phyloP scores from a whole-genome alignment of 2,797 vertebrate genomes.

The Ctenopoma kingsleyae region DNA sequence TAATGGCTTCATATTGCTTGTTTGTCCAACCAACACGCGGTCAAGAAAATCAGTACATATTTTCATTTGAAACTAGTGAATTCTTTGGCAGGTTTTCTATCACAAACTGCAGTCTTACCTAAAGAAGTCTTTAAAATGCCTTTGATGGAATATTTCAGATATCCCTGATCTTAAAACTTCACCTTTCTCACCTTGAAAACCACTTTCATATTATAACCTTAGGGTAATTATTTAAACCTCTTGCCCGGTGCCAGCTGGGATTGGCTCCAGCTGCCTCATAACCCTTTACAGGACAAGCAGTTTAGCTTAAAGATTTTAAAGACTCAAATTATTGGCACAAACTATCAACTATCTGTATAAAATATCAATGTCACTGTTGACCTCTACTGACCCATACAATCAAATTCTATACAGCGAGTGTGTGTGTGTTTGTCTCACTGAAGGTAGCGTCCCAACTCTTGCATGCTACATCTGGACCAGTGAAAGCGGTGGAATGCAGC shows the following conservation, averaged over 20 bases:
- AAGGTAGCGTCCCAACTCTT: constrained; percentile 94
- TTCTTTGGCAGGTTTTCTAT: too few species aligned
- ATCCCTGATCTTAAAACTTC: too few species aligned
- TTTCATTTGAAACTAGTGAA: too few species aligned
- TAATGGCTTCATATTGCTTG: too few species aligned
- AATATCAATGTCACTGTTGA: constrained; percentile 5
- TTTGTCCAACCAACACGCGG: too few species aligned
- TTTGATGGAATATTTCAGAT: not conserved
- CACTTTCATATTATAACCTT: not conserved
- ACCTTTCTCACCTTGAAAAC: not conserved
- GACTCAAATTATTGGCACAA: not conserved
- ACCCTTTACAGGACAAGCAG: too few species aligned
- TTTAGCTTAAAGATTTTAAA: not conserved
- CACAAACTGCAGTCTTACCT: too few species aligned
- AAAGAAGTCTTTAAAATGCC: not conserved
- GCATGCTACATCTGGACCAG: constrained; percentile 98
- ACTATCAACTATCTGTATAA: constrained; percentile 5
- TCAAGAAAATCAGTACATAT: too few species aligned
- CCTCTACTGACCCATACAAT: constrained; percentile 22
- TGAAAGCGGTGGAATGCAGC: constrained; percentile 98
- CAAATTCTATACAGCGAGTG: constrained; percentile 11
- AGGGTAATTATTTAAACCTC: not conserved
- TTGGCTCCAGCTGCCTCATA: too few species aligned
- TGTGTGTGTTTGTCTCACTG: constrained; percentile 85
- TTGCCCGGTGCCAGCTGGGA: too few species aligned